A percentile compares a stretch with the other conserved stretches of the same genome.
Conservation (phyloP, 2,797 vertebrate genomes). For the Halcyon chelicuti region DNA sequence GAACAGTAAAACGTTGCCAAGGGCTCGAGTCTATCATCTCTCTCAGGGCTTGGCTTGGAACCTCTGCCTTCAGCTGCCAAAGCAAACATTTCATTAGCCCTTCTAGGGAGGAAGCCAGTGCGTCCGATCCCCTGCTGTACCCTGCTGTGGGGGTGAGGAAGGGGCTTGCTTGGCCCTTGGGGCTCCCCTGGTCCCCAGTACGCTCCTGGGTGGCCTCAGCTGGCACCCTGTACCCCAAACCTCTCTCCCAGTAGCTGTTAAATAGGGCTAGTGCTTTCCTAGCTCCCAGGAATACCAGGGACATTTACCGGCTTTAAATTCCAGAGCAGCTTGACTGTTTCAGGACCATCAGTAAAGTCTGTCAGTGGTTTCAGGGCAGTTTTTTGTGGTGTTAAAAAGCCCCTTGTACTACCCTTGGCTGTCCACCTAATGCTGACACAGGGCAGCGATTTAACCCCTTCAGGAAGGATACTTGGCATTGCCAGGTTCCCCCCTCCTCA, state of each 20-base stretch:
- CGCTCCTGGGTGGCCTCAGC: not conserved
- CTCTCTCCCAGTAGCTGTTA: not conserved
- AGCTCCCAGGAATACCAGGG: not conserved
- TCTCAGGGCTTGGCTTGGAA: not conserved
- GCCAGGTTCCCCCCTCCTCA: rapidly evolving
- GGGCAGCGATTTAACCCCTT: not conserved
- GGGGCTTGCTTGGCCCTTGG: not conserved
- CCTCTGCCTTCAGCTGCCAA: not conserved
- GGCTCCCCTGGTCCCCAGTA: not conserved
- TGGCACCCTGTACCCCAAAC: not conserved
- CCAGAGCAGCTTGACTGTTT: not conserved
- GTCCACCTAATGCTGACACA: not conserved
- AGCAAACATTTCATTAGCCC: not conserved
- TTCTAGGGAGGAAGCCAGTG: not conserved
- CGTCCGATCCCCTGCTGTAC: not conserved
- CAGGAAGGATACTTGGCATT: not conserved
- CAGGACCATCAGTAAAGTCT: too few relatives aligned
- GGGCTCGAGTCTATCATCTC: not conserved
- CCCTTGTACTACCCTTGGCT: not conserved
- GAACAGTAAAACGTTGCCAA: not conserved
- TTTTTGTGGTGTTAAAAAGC: not conserved
- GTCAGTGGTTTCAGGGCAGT: not conserved
- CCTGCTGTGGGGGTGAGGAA: not conserved
- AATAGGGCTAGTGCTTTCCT: not conserved
- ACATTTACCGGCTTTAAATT: rapidly evolving